Evolutionary conservation across 1,140 invertebrate genomes (phyloP), one percentile per base, ranked within the genome.

Genomic region (Drosophila ercepeae): DNA sequence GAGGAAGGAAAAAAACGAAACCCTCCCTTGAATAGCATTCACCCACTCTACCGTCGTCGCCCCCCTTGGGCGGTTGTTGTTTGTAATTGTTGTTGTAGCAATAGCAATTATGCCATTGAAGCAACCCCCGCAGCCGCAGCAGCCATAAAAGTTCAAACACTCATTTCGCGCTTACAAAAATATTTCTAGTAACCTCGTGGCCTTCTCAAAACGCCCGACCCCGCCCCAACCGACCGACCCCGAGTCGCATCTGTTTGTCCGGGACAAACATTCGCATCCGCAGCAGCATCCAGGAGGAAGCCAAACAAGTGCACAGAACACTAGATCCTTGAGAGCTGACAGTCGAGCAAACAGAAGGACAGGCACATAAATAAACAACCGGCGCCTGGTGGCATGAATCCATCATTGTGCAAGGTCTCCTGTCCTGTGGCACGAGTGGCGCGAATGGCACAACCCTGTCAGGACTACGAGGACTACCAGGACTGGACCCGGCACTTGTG

Each of bases 61-160:
- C 39, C 14, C 16, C 34, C 50, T 29, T 18, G 18, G 29, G 55
- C 55, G 68, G 52, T 48, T 76, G 76, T 82, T 76, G 73, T 79
- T 76, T 81, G 78, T 83, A 81, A 81, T 81, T 83, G 78, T 83
- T 88, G 70, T 81, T 82, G 83, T 88, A 78, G 78, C 81, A 90
- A 89, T 82, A 90, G 82, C 88, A 90, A 90, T 90, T 90, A 89
- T 89, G 69, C 89, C 89, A 90, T 90, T 78, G 75, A 77, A 72
- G 73, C 69, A 78, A 41, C 61, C 45, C 55, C 27, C 64, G 44
- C 41, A 27, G 77, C 27, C 64, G 44, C 41, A 27, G 77, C 73
- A 81, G 77, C 82, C 82, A 88, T 89, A 89, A 78, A 89, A 89
- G 86, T 89, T 89, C 82, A 90, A 89, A 90, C 75, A 90, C 78